Base-by-base conservation (phyloP, 92 coral and sea anemone species). In the Paragorgia papillata region DNA sequence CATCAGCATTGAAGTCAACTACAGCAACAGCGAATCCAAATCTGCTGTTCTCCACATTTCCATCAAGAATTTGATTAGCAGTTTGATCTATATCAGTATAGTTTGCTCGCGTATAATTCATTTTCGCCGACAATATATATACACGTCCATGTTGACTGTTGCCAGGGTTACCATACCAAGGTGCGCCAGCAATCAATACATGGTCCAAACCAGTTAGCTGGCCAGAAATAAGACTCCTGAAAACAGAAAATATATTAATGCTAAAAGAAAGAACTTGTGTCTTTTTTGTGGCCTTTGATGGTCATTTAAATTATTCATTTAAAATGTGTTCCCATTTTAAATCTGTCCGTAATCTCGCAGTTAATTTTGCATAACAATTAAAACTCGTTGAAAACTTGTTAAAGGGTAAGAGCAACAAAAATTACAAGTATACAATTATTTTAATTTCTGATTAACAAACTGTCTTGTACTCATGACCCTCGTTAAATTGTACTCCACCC, bases 121-220 rank as follows among this genome's bases (percentile, higher is more conserved):
- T 71, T 57, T 79, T 75, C 27, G 85, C 49, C 17, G 77, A 75
- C 33, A 93, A 80, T 3, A 93, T 62, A 61, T 91, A 93, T 5
- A 91, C 82, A 25, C 97, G 91, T 7, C 97, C 97, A 79, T 88
- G 85, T 78, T 93, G 97, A 64, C 97, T 88, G 51, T 79, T 55
- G 2, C 97, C 95, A 9, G 92, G 89, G 60, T 68, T 86, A 10
- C 97, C 97, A 85, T 84, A 91, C 49, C 89, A 92, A 1, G 97
- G 97, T 31, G 97, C 97, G n/a, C 90, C 85, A 65, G 92, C 75
- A 22, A 86, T 92, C 9, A 93, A 79, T 27, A 80, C 86, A 10
- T 49, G 28, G 7, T 57, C 41, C 43, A 17, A 46, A 32, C 97
- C 90, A 73, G 82, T 81, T 31, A 93, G 88, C 66, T 80, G 84